Evolutionary conservation across 37 sponge, comb jelly and placozoan genomes (phyloP), one percentile per base, ranked within the genome.

Genomic region (Theonella swinhoei): DNA sequence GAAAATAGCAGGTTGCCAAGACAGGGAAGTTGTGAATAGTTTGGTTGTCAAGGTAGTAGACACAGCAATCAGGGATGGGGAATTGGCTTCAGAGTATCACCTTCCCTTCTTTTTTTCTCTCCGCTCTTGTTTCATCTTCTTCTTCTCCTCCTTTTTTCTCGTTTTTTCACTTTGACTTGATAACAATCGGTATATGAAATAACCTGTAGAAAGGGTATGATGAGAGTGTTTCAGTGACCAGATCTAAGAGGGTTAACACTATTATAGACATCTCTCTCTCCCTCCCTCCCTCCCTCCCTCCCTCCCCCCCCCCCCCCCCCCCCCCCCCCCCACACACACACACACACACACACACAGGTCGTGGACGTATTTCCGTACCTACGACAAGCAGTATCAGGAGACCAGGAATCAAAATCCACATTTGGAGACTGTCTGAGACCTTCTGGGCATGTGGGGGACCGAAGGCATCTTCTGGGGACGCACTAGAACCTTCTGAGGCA

Each of bases 111-210:
- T 86, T 32, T 89, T 89, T 29, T 58, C 62, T 41, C 64, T 60
- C 86, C 80, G 85, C 31, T 90, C 91, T 43, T 87, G 87, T 36
- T 86, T 91, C 19, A 64, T 61, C 36, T 54, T 60, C 47, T 76
- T 87, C 85, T 92, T 92, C 39, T 92, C 92, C 31, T 33, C 78
- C 59, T 70, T 60, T 41, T 76, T 87, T 71, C 70, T 80, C 41
- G 84, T 80, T 42, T 80, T 80, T 37, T 76, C 80, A 33, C 67
- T 79, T 38, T 79, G 89, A 0, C 62, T 63, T 22, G 70, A 29
- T 8, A 92, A 60, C 59, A 92, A 42, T 30, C 80, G 74, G 66
- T 87, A 92, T 24, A 87, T 30, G 19, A 79, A 31, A 69, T 80
- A 84, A 20, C 79, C 92, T 92, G 67, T 24, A 59, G 38, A 24